Evolutionary conservation across 2,797 vertebrate genomes (phyloP).

Genomic region (Molossus alvarezi): DNA sequence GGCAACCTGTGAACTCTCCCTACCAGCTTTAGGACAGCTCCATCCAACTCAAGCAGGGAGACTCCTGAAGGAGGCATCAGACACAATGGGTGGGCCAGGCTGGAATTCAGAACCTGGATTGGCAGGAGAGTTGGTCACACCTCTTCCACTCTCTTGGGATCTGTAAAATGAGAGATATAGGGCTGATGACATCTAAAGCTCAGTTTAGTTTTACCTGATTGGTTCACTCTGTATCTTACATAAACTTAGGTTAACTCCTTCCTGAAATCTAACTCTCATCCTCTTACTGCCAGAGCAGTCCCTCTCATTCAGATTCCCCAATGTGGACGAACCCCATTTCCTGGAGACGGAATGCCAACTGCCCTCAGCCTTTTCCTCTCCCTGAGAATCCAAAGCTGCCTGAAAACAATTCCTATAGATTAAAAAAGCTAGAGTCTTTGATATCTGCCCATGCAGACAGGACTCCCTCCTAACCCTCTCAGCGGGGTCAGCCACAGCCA

Average conservation of each 20-base stretch:
- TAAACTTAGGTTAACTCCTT: background rate
- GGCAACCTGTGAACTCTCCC: background rate
- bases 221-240: background rate
- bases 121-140: background rate
- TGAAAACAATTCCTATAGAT: constrained; percentile 1
- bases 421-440: background rate
- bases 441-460: background rate
- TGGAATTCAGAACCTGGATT: background rate
- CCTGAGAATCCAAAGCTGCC: background rate
- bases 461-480: background rate
- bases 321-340: background rate
- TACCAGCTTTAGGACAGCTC: background rate
- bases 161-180: background rate
- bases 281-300: background rate
- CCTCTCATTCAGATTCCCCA: background rate
- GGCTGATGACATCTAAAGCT: background rate
- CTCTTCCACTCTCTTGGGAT: background rate
- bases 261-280: background rate
- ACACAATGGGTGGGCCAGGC: background rate
- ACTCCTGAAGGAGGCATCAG: background rate
- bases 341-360: background rate
- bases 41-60: background rate
- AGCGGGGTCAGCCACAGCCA: background rate
- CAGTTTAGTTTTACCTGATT: background rate
- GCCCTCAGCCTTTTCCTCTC: background rate